Conservation (phyloP, 2,888 invertebrate species). For the Tenthredo distinguenda region DNA sequence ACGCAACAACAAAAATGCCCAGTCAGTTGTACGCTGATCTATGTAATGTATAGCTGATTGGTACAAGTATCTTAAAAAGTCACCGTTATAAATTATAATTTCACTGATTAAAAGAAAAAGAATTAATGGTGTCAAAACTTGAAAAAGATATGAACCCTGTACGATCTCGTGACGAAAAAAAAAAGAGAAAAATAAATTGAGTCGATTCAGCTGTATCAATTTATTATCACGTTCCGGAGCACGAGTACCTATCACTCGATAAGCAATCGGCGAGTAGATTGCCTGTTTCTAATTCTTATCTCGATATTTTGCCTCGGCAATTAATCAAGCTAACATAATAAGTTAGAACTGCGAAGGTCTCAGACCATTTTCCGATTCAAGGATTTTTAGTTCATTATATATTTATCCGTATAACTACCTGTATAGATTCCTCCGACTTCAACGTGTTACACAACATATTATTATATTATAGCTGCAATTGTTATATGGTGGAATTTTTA, state of each 20-base stretch:
- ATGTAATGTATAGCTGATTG: not conserved
- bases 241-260: constrained; percentile 9
- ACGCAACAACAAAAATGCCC: not conserved
- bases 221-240: constrained; percentile 19
- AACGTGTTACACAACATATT: not conserved
- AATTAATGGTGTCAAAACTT: not conserved
- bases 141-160: not conserved
- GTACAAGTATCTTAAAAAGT: not conserved
- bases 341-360: constrained; percentile 7
- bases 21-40: not conserved
- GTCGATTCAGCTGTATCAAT: not conserved
- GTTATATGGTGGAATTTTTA: not conserved
- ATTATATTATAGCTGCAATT: not conserved
- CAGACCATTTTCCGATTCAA: constrained; percentile 12
- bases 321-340: constrained; percentile 19
- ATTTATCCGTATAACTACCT: not conserved
- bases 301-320: constrained; percentile 11
- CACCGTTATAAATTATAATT: not conserved
- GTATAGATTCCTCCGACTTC: not conserved
- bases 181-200: not conserved
- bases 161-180: not conserved
- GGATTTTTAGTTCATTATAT: constrained; percentile 1
- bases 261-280: constrained; percentile 21
- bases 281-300: constrained; percentile 31
- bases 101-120: not conserved